Base-by-base conservation (phyloP, 1,140 invertebrate genomes). In the Ceratitis capitata region DNA sequence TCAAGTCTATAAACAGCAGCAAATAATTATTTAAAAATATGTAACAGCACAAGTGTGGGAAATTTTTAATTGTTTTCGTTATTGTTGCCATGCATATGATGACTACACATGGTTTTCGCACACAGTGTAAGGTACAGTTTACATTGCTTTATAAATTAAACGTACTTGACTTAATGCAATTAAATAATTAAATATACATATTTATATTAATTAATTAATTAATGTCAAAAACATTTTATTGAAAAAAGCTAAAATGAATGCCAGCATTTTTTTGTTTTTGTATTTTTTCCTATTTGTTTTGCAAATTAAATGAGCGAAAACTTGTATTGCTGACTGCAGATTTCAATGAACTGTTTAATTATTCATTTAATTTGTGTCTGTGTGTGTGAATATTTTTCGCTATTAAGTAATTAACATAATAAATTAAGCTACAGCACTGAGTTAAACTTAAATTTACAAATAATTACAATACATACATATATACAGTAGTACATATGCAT, bases 1-100 rank as follows among this genome's bases (percentile, higher is more conserved):
- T 78, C 45, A 78, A 78, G 69, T 78, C 69, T 78, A 78, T 10
- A 78, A 45, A 78, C 69, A 78, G 69, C 69, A 78, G 69, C 69
- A 45, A 45, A 78, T 45, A 45, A 45, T n/a, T 47, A 35, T 78
- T 26, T 42, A 23, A 26, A 78, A 45, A 23, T 78, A n/a, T n/a
- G n/a, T n/a, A 78, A 78, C 69, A 78, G 69, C 69, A 39, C 39
- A 78, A 78, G 26, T 78, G 69, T 39, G 69, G 69, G 39, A 78
- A 78, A 78, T 4, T 10, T n/a, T 45, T 23, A 45, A 5, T 64
- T 14, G 61, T 35, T 26, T 58, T 69, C n/a, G 64, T 19, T 74
- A 19, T 74, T 78, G 69, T 78, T 45, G 7, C 23, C 51, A 47
- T 56, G 23, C 5, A 56, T 23, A 23, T n/a, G n/a, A n/a, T n/a